Evolutionary conservation across 2,113 vertebrate species (phyloP), one percentile per base, ranked within the genome.

Genomic region (Indicator indicator): DNA sequence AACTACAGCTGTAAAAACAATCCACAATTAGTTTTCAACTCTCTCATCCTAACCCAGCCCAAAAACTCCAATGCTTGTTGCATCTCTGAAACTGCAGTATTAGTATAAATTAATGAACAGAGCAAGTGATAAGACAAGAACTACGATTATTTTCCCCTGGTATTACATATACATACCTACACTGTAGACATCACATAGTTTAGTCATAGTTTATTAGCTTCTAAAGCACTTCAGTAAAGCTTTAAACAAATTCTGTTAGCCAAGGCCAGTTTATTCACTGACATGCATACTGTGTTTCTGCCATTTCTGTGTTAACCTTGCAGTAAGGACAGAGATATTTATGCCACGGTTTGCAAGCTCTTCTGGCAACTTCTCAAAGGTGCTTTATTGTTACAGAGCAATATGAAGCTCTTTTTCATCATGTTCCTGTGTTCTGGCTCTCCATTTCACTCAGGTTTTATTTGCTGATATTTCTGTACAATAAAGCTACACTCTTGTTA

Each of bases 1-100:
- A 77, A 36, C 7, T 23, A 2, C 6, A 20, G 58, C 65, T 88
- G 18, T 21, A 50, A 16, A 48, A 73, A 23, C 6, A 44, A 8
- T 24, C 7, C 9, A 40, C 5, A 80, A 18, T 33, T 73, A 54
- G 0, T 17, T 9, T 16, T 87, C 33, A 62, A 23, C 4, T 1
- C 3, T 2, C 8, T 20, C 2, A 7, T 5, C 10, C 8, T 10
- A 74, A 7, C 4, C 30, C 15, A 40, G 15, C 58, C 24, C 48
- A 32, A 28, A 24, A 32, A 5, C 1, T 1, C 5, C 2, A 48
- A 8, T 5, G 0, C 30, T 64, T 55, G 7, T 33, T 52, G 0
- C 3, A 14, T 76, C 6, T 50, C 16, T 30, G 50, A 44, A 90
- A 76, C 28, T 16, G 10, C 1, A 20, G 2, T 24, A 14, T 40